Percentiles rank a stretch among this genome's conserved stretches.
Evolutionary conservation across 30 jellyfish, hydroid and myxozoan genomes (phyloP).

Genomic region (Hydractinia symbiolongicarpus): DNA sequence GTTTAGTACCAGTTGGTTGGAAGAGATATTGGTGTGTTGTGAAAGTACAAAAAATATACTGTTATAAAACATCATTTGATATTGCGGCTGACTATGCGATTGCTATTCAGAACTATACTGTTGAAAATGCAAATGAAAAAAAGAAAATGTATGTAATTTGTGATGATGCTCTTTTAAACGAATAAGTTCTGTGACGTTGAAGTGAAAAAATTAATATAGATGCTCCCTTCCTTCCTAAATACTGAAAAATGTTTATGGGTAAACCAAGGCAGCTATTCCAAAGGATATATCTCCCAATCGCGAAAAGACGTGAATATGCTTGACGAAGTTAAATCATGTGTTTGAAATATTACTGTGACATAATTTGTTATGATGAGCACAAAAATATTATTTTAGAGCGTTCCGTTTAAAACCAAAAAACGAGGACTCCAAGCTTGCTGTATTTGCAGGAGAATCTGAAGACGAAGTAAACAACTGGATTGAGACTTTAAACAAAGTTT

Average conservation of each 20-base stretch:
- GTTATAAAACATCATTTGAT: constrained; percentile 90
- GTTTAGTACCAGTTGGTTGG: constrained; percentile 68
- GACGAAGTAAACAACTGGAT: constrained; percentile 78
- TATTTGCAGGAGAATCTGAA: constrained; percentile 66
- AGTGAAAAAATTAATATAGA: not conserved
- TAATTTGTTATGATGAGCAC: no score
- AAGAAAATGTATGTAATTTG: constrained; percentile 53
- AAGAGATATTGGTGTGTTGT: constrained; percentile 88
- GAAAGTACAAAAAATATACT: constrained; percentile 59
- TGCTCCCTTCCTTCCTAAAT: not conserved
- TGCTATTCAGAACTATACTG: constrained; percentile 62
- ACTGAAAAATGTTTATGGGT: no score
- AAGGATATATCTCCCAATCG: no score
- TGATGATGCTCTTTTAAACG: not conserved
- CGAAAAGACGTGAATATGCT: no score
- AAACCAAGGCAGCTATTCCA: no score
- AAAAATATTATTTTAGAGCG: constrained; percentile 41
- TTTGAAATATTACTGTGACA: no score
- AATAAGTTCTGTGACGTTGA: not conserved
- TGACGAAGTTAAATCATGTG: no score
- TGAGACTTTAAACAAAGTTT: constrained; percentile 63
- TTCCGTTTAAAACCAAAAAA: constrained; percentile 75
- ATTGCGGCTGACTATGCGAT: constrained; percentile 75
- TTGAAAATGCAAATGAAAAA: constrained; percentile 68
- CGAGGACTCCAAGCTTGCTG: constrained; percentile 73